phyloP scores from a whole-genome alignment of 2,888 invertebrate species.

The Trissolcus brochymenae region DNA sequence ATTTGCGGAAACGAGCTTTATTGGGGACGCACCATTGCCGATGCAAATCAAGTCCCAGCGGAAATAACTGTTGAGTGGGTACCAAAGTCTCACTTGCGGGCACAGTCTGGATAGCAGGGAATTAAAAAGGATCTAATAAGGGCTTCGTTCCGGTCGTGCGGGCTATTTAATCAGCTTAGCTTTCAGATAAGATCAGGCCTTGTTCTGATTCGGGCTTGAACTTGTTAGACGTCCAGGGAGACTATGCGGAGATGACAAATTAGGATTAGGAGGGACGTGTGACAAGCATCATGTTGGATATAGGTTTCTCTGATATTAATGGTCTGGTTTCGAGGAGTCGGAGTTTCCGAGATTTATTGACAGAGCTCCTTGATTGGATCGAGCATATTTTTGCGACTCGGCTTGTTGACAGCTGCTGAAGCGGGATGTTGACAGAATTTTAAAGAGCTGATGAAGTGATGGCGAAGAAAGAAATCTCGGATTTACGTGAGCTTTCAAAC shows the following conservation, averaged over 20 bases:
- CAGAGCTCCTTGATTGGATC: no score
- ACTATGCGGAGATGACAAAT: constrained; percentile 19
- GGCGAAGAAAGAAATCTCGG: no score
- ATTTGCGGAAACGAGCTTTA: constrained; percentile 49
- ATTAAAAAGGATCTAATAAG: constrained; percentile 17
- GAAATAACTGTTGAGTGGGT: constrained; percentile 36
- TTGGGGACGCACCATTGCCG: constrained; percentile 32
- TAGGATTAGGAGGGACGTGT: constrained; percentile 6
- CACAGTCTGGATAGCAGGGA: background rate
- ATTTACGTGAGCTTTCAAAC: no score
- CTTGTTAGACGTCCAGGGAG: constrained; percentile 10
- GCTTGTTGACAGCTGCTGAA: no score
- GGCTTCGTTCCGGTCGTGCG: constrained; percentile 6
- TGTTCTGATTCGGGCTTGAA: constrained; percentile 15
- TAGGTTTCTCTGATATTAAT: background rate
- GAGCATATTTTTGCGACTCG: no score
- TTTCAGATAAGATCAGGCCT: constrained; percentile 12
- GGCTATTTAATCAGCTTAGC: constrained; percentile 30
- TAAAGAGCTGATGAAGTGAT: no score
- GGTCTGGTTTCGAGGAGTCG: no score
- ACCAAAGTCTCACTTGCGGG: constrained; percentile 1
- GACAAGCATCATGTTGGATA: constrained; percentile 2
- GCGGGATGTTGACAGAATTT: no score
- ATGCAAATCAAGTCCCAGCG: constrained; percentile 47
- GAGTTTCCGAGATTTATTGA: no score